Percentiles rank a stretch among this genome's conserved stretches.
phyloP scores from a whole-genome alignment of 2,888 invertebrate species.

The Criorhina ranunculi region DNA sequence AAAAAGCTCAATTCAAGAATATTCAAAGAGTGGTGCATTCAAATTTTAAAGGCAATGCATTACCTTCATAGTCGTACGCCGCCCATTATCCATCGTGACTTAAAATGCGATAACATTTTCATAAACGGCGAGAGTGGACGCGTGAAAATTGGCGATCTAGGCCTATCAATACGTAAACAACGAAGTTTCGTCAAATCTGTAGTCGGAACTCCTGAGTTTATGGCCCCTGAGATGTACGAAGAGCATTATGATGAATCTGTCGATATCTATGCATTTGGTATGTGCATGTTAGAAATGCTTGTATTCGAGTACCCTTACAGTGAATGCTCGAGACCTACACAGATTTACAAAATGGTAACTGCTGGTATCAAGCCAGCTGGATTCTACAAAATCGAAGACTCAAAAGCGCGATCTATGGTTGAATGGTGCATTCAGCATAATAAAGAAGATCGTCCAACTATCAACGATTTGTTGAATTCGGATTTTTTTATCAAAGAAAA shows the following conservation, averaged over 20 bases:
- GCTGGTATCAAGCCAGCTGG: conserved; percentile 98
- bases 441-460: conserved; percentile 95
- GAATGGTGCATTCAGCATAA: conserved; percentile 96
- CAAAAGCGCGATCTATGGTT: conserved; percentile 97
- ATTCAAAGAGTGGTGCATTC: conserved; percentile 99
- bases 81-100: conserved; percentile 96
- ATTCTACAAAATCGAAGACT: conserved; percentile 96
- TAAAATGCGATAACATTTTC: conserved; percentile 99
- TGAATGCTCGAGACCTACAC: conserved; percentile 98
- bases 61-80: conserved; percentile 98
- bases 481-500: conserved; percentile 87
- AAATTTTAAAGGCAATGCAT: conserved; percentile 97
- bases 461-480: conserved; percentile 96
- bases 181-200: conserved; percentile 99
- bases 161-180: conserved; percentile 98
- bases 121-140: conserved; percentile 99
- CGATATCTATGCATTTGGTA: conserved; percentile 99
- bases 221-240: conserved; percentile 99
- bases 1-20: conserved; percentile 99
- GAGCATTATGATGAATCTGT: conserved; percentile 99
- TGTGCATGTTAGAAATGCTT: conserved; percentile 99
- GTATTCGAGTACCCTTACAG: conserved; percentile 99
- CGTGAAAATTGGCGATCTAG: conserved; percentile 99
- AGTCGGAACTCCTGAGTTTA: conserved; percentile 88
- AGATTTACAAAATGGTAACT: conserved; percentile 99